Conservation (phyloP, 2,113 vertebrate species). For the Nycticryphes semicollaris region DNA sequence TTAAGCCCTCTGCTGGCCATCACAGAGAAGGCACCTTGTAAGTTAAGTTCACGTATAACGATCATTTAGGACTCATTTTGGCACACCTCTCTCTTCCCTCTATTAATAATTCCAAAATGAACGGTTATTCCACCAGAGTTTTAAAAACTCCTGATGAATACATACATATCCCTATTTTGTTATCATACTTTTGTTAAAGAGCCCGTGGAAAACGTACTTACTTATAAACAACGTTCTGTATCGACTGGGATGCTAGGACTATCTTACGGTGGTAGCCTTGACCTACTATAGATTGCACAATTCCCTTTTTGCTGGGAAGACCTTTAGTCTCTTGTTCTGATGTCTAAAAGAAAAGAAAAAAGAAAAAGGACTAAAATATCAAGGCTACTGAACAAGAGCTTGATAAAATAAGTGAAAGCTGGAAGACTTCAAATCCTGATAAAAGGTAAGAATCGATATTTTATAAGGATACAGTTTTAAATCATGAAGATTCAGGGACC, state of each 20-base stretch:
- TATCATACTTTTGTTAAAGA: not conserved
- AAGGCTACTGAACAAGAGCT: not conserved
- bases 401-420: not conserved
- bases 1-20: constrained; percentile 14
- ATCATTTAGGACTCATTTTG: not conserved
- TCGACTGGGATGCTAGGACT: constrained; percentile 92
- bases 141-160: not conserved
- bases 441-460: not conserved
- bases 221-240: constrained; percentile 95
- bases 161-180: not conserved
- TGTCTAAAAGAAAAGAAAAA: constrained; percentile 75
- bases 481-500: not conserved
- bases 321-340: constrained; percentile 97
- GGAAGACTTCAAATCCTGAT: not conserved
- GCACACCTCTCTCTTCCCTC: not conserved
- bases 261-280: constrained; percentile 99
- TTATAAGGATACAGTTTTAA: not conserved
- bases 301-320: constrained; percentile 96
- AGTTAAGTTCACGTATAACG: not conserved
- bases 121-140: not conserved
- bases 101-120: not conserved
- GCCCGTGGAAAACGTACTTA: constrained; percentile 66
- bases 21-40: not conserved
- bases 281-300: constrained; percentile 96
- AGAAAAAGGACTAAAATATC: not conserved